Base-by-base conservation (phyloP, 1,140 invertebrate genomes). In the Leptopilina boulardi region DNA sequence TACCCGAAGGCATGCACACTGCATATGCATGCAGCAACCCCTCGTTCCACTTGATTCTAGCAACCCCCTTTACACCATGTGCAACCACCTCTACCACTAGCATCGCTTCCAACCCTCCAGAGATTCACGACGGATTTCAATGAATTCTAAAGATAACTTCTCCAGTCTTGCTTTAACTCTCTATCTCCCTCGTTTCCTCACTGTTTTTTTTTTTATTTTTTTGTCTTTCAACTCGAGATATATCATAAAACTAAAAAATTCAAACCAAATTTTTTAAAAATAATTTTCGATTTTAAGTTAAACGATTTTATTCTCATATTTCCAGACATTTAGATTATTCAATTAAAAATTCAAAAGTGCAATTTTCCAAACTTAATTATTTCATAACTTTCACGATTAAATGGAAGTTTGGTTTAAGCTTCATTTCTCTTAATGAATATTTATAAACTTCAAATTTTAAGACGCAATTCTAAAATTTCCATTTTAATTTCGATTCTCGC, bases 1-100 rank as follows among this genome's bases (percentile, higher is more conserved):
- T 89, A 88, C 87, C 87, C 81, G 73, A 74, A 82, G 85, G 86
- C 89, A 87, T 89, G 87, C 85, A 87, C 85, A 83, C 85, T 90
- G 87, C 88, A 90, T 90, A 89, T 91, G 89, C 89, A 91, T 90
- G 85, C 80, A 73, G 74, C 74, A 54, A 47, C 18, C 51, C 71
- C 30, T 9, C 74, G 38, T 21, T 74, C 72, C 77, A 73, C 71
- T 73, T 74, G 76, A 70, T 73, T 72, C 41, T 51, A 75, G 23
- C 59, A 47, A 44, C 47, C 30, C n/a, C 23, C 74, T 75, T 75
- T 19, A 70, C 59, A 15, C 74, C 41, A 70, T 41, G 71, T 76
- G 71, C 51, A 79, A 73, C 74, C 70, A 76, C 74, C 38, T 19
- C 38, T 21, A 5, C 42, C 19, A 73, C 76, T 44, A 66, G 13